A percentile compares a stretch with the other conserved stretches of the same genome.
phyloP scores from a whole-genome alignment of 2,113 vertebrate species.

The Rhea pennata region DNA sequence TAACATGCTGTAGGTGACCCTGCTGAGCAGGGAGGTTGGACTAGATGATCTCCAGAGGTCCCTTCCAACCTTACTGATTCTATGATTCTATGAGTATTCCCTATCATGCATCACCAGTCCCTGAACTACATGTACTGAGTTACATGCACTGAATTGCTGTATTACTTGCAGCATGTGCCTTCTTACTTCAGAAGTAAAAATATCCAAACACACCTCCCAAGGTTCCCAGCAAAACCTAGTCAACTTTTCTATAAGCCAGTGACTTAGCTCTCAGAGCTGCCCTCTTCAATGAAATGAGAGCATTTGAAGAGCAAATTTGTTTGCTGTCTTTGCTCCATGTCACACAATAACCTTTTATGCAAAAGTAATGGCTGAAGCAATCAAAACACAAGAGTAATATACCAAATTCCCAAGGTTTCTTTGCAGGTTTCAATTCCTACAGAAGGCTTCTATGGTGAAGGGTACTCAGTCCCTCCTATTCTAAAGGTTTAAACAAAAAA shows the following conservation, averaged over 20 bases:
- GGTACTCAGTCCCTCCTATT: background rate
- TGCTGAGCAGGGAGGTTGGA: too few relatives aligned
- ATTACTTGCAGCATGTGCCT: background rate
- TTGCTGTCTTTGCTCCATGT: background rate
- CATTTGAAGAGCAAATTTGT: background rate
- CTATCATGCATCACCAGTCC: background rate
- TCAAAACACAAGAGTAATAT: background rate
- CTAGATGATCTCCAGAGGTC: too few relatives aligned
- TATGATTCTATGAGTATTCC: background rate
- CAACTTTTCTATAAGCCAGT: background rate
- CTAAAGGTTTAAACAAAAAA: conserved; percentile 6
- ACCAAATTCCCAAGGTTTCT: background rate
- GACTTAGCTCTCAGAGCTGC: background rate
- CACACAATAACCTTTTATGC: background rate
- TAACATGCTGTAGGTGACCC: too few relatives aligned
- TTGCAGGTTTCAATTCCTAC: background rate
- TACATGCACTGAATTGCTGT: too few relatives aligned
- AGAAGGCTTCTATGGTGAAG: background rate
- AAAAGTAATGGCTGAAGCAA: background rate
- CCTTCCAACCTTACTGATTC: too few relatives aligned
- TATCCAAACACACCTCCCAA: background rate
- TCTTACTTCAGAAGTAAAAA: background rate
- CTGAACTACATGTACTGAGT: background rate
- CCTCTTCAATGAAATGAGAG: background rate
- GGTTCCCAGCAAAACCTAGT: background rate